Evolutionary conservation across 2,888 invertebrate species (phyloP).

Genomic region (Tillus elongatus): DNA sequence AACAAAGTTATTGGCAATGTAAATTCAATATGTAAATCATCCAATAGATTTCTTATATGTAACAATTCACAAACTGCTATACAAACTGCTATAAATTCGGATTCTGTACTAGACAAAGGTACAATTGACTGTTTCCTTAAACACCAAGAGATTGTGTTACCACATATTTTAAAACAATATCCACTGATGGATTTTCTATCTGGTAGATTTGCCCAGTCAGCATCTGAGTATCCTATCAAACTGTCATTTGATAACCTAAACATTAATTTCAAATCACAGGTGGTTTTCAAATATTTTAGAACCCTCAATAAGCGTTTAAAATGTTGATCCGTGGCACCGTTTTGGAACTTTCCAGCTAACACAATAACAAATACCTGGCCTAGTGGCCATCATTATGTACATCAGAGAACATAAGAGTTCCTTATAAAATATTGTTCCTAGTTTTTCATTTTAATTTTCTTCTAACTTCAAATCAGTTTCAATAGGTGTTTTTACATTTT

Average conservation of each 20-base stretch:
- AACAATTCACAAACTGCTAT: too few relatives aligned
- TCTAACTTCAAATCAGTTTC: too few relatives aligned
- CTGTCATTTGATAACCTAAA: background rate
- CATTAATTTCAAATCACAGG: conserved; percentile 7
- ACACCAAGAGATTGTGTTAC: conserved; percentile 11
- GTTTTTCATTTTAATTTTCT: too few relatives aligned
- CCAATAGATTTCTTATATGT: too few relatives aligned
- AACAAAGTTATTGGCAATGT: conserved; percentile 2
- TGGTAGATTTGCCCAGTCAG: conserved; percentile 10
- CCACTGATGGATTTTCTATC: conserved; percentile 10
- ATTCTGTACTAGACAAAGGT: too few relatives aligned
- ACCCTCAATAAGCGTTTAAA: conserved; percentile 11
- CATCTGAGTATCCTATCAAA: too few relatives aligned
- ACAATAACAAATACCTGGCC: conserved; percentile 6
- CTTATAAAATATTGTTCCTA: too few relatives aligned
- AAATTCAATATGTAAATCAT: conserved; percentile 9
- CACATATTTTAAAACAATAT: too few relatives aligned
- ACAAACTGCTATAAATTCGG: too few relatives aligned
- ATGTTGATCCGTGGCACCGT: conserved; percentile 11
- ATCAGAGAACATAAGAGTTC: conserved; percentile 3
- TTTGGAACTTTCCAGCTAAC: too few relatives aligned
- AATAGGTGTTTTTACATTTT: too few relatives aligned
- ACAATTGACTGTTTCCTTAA: conserved; percentile 11
- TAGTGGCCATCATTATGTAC: conserved; percentile 6
- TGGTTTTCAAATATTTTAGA: conserved; percentile 11